phyloP scores from a whole-genome alignment of 2,113 vertebrate species.

The Sturnira hondurensis region DNA sequence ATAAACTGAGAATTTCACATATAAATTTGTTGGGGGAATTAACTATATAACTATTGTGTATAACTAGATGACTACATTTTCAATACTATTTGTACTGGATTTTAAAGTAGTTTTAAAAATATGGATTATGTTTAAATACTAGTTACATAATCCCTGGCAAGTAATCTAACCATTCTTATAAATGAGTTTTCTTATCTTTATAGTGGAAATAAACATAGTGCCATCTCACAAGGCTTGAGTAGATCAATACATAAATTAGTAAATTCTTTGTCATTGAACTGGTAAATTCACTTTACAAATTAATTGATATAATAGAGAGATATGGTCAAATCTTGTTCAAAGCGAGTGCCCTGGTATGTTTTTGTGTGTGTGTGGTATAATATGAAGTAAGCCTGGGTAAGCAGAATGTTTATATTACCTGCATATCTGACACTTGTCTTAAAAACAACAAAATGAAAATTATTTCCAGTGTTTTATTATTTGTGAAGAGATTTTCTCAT shows the following conservation, averaged over 20 bases:
- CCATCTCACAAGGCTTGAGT: neutral
- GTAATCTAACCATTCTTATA: neutral
- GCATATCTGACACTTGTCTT: neutral
- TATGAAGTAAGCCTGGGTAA: neutral
- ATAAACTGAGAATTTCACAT: neutral
- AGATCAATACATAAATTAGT: neutral
- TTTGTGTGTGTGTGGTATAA: neutral
- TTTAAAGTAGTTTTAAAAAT: neutral
- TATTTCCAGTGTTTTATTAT: neutral
- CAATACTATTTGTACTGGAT: neutral
- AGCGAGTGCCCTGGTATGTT: neutral
- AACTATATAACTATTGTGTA: neutral
- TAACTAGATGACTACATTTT: neutral
- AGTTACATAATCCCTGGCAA: neutral
- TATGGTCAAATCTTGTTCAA: neutral
- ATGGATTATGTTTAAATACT: neutral
- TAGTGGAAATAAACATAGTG: neutral
- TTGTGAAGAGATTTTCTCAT: neutral
- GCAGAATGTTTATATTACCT: neutral
- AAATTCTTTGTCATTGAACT: neutral
- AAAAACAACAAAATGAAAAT: neutral
- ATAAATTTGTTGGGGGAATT: neutral
- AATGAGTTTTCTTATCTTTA: neutral
- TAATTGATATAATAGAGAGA: neutral
- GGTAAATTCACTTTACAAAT: neutral